phyloP scores from a whole-genome alignment of 2,113 vertebrate species.

The Sceloporus undulatus region DNA sequence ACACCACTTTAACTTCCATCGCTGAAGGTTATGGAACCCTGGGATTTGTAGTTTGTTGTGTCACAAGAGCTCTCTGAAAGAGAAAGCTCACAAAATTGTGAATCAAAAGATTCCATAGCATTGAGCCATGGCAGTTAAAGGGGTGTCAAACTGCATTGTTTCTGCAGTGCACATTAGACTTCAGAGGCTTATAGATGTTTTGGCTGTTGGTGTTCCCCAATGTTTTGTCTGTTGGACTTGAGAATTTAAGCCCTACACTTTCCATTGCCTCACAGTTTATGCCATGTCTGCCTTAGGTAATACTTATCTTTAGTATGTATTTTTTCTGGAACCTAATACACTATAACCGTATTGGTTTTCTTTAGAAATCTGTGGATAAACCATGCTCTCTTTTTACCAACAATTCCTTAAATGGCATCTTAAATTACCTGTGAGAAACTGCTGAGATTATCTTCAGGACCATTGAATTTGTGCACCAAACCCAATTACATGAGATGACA shows the following conservation, averaged over 20 bases:
- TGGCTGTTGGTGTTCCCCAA: background rate
- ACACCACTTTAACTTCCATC: too few species aligned
- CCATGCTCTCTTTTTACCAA: background rate
- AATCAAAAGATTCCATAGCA: too few species aligned
- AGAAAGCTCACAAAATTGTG: too few species aligned
- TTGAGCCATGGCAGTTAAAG: too few species aligned
- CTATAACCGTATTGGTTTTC: background rate
- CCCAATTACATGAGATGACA: background rate
- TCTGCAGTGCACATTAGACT: too few species aligned
- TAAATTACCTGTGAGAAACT: background rate
- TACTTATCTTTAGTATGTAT: background rate
- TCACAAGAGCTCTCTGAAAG: too few species aligned
- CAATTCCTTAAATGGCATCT: too few species aligned
- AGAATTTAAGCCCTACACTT: background rate
- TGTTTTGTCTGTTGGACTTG: background rate
- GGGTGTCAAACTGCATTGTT: too few species aligned
- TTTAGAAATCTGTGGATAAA: background rate
- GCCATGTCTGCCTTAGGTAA: too few species aligned
- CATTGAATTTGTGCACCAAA: background rate
- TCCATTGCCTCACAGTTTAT: background rate
- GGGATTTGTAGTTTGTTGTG: too few species aligned
- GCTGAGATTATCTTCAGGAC: background rate
- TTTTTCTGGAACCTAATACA: background rate
- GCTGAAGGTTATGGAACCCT: too few species aligned
- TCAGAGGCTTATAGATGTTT: too few species aligned